phyloP scores from a whole-genome alignment of 2,797 vertebrate species.

The Squalus acanthias region DNA sequence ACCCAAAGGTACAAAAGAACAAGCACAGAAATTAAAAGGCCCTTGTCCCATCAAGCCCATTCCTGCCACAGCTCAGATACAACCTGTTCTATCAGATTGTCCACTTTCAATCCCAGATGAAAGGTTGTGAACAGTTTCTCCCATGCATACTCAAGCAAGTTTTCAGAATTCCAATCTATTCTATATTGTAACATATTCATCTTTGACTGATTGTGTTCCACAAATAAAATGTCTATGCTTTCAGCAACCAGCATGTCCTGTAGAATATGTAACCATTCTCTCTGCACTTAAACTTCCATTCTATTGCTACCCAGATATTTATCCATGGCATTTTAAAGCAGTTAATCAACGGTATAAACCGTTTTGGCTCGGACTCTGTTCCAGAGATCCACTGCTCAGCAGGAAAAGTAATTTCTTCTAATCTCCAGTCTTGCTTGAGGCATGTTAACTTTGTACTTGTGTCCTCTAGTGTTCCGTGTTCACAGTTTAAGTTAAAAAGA shows the following conservation, averaged over 20 bases:
- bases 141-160: background rate
- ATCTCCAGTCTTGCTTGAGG: background rate
- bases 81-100: background rate
- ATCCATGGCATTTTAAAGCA: background rate
- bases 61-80: background rate
- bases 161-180: too few relatives aligned
- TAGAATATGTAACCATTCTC: background rate
- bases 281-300: background rate
- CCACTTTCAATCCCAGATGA: background rate
- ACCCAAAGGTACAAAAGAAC: background rate
- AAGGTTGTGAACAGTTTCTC: slow-evolving; percentile 11
- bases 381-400: slow-evolving; percentile 12
- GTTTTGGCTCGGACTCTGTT: background rate
- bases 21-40: background rate
- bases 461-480: slow-evolving; percentile 14
- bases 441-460: slow-evolving; percentile 19
- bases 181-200: background rate
- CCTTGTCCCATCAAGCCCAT: background rate
- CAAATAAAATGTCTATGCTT: background rate
- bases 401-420: slow-evolving; percentile 25
- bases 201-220: background rate
- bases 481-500: background rate
- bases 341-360: background rate
- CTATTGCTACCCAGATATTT: background rate
- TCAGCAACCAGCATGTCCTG: background rate